Conservation (phyloP, 2,797 vertebrate genomes). For the Gephyroberyx darwinii region DNA sequence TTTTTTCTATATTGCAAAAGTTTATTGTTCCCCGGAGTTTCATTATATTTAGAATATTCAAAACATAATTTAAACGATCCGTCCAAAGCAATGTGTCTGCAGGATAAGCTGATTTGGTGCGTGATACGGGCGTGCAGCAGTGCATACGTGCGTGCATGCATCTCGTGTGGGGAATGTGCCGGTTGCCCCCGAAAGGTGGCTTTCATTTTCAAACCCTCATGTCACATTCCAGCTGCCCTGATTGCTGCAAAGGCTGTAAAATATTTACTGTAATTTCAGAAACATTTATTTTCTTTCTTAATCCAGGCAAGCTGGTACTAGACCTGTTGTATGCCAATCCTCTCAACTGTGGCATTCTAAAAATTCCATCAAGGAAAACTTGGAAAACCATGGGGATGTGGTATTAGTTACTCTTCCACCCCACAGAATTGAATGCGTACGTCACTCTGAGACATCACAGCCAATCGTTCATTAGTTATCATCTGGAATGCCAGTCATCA, state of each 20-base stretch:
- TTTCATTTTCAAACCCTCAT: slow-evolving; percentile 76
- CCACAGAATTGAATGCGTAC: not conserved
- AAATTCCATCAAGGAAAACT: slow-evolving; percentile 11
- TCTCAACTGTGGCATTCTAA: slow-evolving; percentile 21
- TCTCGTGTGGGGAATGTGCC: slow-evolving; percentile 49
- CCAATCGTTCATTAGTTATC: not conserved
- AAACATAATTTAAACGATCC: slow-evolving; percentile 52
- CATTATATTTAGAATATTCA: slow-evolving; percentile 61
- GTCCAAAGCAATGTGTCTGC: slow-evolving; percentile 35
- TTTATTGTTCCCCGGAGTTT: slow-evolving; percentile 52
- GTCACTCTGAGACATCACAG: not conserved
- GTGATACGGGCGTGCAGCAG: not conserved
- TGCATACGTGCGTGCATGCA: slow-evolving; percentile 13
- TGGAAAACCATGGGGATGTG: not conserved
- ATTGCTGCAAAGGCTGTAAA: slow-evolving; percentile 75
- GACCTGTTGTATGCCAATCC: slow-evolving; percentile 44
- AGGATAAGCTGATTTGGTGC: slow-evolving; percentile 40
- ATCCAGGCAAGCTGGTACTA: slow-evolving; percentile 58
- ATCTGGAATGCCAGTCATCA: not conserved
- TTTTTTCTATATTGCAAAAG: slow-evolving; percentile 46
- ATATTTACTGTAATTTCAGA: slow-evolving; percentile 81
- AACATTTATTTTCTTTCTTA: slow-evolving; percentile 73
- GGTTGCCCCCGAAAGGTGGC: slow-evolving; percentile 68
- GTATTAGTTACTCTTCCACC: slow-evolving; percentile 2
- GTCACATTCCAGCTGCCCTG: slow-evolving; percentile 68